A percentile compares a stretch with the other conserved stretches of the same genome.
Evolutionary conservation across 1,140 invertebrate genomes (phyloP).

Genomic region (Lepidurus couesii): DNA sequence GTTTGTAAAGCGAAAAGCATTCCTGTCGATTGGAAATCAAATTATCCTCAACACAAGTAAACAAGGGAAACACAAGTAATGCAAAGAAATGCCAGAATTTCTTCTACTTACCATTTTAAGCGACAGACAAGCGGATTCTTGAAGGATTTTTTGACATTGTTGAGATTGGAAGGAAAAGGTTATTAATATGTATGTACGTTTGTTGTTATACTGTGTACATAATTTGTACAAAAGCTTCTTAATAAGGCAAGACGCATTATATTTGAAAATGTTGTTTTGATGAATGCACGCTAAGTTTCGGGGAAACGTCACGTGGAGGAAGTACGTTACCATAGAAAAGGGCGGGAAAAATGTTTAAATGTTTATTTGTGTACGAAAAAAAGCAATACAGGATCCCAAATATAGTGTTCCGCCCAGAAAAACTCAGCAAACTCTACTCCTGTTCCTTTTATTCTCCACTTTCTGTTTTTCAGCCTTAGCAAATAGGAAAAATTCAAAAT

Average conservation of each 20-base stretch:
- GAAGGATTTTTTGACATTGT: background rate
- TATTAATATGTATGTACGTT: background rate
- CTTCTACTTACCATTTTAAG: background rate
- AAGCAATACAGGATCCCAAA: constrained; percentile 10
- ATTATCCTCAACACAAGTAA: background rate
- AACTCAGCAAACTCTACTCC: background rate
- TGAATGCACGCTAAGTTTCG: background rate
- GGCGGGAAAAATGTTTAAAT: background rate
- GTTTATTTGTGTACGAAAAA: constrained; percentile 22
- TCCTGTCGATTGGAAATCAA: background rate
- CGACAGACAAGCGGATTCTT: background rate
- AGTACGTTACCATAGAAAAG: background rate
- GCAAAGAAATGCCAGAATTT: background rate
- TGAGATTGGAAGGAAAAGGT: background rate
- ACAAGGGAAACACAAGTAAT: background rate
- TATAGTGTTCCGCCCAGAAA: background rate
- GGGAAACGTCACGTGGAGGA: background rate
- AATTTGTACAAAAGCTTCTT: background rate
- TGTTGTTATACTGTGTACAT: constrained; percentile 11
- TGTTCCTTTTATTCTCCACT: background rate
- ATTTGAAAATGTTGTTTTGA: background rate
- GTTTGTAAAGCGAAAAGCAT: background rate
- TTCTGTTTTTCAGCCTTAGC: background rate
- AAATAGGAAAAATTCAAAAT: background rate
- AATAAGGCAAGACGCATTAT: background rate